A percentile compares a stretch with the other conserved stretches of the same genome.
phyloP scores from a whole-genome alignment of 2,113 vertebrate species.

The Ursus arctos region DNA sequence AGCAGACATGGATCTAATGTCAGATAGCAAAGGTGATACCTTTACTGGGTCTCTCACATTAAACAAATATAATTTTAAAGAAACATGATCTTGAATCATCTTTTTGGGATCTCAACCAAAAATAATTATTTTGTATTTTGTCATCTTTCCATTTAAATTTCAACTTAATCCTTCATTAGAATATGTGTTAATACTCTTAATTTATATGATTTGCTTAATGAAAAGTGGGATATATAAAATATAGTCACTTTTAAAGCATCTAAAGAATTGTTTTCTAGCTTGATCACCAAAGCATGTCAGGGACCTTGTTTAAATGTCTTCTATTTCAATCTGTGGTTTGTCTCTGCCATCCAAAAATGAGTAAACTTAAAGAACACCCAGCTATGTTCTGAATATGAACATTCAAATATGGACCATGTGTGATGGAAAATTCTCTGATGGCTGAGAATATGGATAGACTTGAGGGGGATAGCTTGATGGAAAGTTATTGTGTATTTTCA shows the following conservation, averaged over 20 bases:
- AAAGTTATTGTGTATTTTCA: slow-evolving; percentile 53
- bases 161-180: slow-evolving; percentile 51
- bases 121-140: slow-evolving; percentile 52
- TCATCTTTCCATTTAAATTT: slow-evolving; percentile 52
- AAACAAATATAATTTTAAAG: slow-evolving; percentile 32
- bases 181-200: slow-evolving; percentile 61
- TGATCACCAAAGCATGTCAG: slow-evolving; percentile 65
- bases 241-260: slow-evolving; percentile 46
- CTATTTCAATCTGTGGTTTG: slow-evolving; percentile 69
- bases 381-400: slow-evolving; percentile 41
- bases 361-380: slow-evolving; percentile 47
- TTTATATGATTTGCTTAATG: slow-evolving; percentile 66
- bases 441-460: not conserved
- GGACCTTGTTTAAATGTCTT: slow-evolving; percentile 52
- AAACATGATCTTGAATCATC: slow-evolving; percentile 1
- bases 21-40: not conserved
- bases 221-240: slow-evolving; percentile 56
- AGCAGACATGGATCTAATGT: not conserved
- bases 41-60: not conserved
- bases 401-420: slow-evolving; percentile 62
- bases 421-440: slow-evolving; percentile 23
- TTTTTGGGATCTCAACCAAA: slow-evolving; percentile 45
- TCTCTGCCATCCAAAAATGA: slow-evolving; percentile 65
- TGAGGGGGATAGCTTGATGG: not conserved
- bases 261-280: slow-evolving; percentile 50